A percentile compares a stretch with the other conserved stretches of the same genome.
Conservation (phyloP, 2,113 vertebrate species). For the Podiceps cristatus region DNA sequence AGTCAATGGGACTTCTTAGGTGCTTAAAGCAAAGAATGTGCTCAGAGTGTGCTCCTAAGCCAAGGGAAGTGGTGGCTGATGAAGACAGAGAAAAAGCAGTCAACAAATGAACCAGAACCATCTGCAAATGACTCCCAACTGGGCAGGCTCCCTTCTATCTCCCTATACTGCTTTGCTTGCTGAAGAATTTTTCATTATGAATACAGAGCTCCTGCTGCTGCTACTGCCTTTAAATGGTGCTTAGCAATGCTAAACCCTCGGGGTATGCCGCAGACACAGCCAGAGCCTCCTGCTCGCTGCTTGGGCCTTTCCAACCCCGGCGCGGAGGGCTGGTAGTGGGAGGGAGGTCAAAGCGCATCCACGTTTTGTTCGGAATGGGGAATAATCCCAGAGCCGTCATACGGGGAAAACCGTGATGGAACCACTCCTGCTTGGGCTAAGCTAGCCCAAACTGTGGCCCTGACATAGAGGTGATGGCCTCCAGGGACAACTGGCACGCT, state of each 20-base stretch:
- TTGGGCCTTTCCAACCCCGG: neutral
- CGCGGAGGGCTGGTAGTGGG: fast-evolving
- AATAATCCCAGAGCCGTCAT: neutral
- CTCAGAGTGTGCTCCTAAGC: neutral
- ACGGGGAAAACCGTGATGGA: neutral
- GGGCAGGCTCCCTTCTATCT: slow-evolving; percentile 30
- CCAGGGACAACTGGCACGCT: neutral
- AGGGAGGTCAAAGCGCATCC: neutral
- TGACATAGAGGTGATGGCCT: neutral
- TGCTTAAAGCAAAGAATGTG: slow-evolving; percentile 24
- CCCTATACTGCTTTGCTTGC: slow-evolving; percentile 37
- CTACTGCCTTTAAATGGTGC: neutral
- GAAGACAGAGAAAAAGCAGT: slow-evolving; percentile 28
- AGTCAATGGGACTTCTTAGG: slow-evolving; percentile 55
- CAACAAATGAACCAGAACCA: slow-evolving; percentile 67
- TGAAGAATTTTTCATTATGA: slow-evolving; percentile 49
- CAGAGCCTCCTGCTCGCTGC: neutral
- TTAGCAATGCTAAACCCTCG: neutral
- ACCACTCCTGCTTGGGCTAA: neutral
- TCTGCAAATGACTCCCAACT: slow-evolving; percentile 61
- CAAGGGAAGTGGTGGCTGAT: slow-evolving; percentile 5
- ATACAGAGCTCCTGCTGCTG: slow-evolving; percentile 36
- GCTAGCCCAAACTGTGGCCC: neutral
- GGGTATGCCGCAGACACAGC: neutral
- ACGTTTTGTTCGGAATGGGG: fast-evolving